These are phyloP conservation scores for Cettia cetti DNA, from an alignment of 2,113 vertebrate genomes.

Conservation along the genomic window DNA sequence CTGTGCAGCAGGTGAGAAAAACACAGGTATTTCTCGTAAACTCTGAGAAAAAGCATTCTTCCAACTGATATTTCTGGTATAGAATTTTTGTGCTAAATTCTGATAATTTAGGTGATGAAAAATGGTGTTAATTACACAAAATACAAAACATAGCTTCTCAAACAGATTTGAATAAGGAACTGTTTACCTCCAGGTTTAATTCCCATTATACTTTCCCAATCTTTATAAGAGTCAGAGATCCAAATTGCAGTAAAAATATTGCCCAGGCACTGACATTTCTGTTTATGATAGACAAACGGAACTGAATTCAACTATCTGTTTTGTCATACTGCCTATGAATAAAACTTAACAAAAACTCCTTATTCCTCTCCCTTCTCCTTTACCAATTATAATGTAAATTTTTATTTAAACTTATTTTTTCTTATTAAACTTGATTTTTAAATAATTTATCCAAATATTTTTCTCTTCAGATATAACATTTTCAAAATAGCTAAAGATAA, in stretches of 20 bases:
- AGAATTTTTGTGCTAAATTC: not conserved
- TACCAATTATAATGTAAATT: not conserved
- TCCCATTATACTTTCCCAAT: not conserved
- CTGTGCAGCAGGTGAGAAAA: not conserved
- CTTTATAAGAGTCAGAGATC: not conserved
- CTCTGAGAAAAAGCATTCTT: not conserved
- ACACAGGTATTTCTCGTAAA: not conserved
- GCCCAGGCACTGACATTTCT: not conserved
- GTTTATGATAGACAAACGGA: not conserved
- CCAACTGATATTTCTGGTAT: not conserved
- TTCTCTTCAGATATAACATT: not conserved
- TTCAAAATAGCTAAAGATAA: not conserved
- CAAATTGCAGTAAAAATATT: not conserved
- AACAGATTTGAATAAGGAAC: not conserved
- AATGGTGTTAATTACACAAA: not conserved
- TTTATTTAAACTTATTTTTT: not conserved
- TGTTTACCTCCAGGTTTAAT: not conserved
- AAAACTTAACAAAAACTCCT: not conserved
- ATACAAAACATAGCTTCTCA: not conserved
- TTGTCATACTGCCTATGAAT: not conserved
- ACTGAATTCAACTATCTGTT: not conserved
- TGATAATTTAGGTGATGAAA: not conserved
- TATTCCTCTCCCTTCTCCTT: not conserved
- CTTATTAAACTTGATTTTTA: not conserved
- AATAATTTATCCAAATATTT: not conserved